A percentile compares a stretch with the other conserved stretches of the same genome.
Conservation (phyloP, 1,140 invertebrate species). For the Scaptomyza pallida region DNA sequence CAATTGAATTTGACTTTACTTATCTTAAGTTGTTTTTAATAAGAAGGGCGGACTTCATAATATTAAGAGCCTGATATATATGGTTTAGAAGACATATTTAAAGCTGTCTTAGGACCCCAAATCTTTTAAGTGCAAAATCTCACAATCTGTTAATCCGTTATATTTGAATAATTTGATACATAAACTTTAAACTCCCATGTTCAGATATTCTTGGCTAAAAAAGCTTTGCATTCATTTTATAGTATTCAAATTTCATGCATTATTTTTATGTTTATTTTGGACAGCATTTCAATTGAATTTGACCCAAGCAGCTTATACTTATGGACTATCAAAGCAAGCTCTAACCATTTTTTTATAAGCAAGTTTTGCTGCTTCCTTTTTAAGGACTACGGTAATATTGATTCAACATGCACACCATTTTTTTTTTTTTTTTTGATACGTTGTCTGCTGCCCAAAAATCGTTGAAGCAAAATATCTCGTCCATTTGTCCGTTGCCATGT, state of each 20-base stretch:
- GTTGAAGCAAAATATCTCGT: conserved; percentile 41
- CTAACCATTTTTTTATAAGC: background rate
- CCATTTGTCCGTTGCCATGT: background rate
- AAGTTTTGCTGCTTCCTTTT: conserved; percentile 1
- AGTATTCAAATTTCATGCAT: background rate
- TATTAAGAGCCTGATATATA: too few species aligned
- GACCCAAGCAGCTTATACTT: background rate
- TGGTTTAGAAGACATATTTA: too few species aligned
- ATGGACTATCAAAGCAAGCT: background rate
- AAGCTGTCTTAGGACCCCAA: too few species aligned
- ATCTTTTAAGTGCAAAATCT: too few species aligned
- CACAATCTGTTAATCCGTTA: too few species aligned
- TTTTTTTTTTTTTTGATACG: conserved; percentile 36
- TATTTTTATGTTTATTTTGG: background rate
- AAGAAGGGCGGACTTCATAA: too few species aligned
- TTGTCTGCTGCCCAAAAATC: conserved; percentile 60
- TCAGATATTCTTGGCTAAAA: background rate
- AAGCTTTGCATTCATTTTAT: background rate
- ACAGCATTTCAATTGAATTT: conserved; percentile 8
- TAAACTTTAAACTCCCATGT: too few species aligned
- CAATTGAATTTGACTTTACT: conserved; percentile 5
- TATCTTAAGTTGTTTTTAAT: too few species aligned
- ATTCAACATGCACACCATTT: conserved; percentile 1
- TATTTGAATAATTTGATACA: too few species aligned
- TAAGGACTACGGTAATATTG: background rate